These are phyloP conservation scores for Eumerus sabulonum DNA, from an alignment of 2,888 invertebrate genomes.

Conservation along the genomic window DNA sequence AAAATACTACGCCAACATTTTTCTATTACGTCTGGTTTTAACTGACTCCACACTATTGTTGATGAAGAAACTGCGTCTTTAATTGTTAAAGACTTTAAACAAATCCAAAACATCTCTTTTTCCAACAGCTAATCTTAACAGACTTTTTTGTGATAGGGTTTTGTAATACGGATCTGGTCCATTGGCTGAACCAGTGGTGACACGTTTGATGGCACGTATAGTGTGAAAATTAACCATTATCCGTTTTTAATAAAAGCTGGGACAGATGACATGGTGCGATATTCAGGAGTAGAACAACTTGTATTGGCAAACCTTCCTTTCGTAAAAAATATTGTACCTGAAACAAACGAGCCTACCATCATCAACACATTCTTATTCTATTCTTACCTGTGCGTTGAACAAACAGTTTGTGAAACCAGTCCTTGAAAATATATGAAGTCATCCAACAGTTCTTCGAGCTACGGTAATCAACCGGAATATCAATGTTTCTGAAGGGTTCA, in stretches of 20 bases:
- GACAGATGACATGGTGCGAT: slow-evolving; percentile 21
- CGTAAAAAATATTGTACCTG: slow-evolving; percentile 21
- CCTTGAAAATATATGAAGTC: slow-evolving; percentile 27
- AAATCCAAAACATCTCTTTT: slow-evolving; percentile 23
- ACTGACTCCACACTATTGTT: slow-evolving; percentile 26
- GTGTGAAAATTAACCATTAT: slow-evolving; percentile 13
- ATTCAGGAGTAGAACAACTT: background rate
- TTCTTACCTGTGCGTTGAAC: background rate
- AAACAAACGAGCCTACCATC: slow-evolving; percentile 8
- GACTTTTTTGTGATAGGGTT: slow-evolving; percentile 12
- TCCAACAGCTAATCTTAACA: slow-evolving; percentile 13
- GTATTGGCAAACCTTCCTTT: slow-evolving; percentile 1
- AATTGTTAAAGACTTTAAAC: slow-evolving; percentile 21
- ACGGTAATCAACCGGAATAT: slow-evolving; percentile 22
- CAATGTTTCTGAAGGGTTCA: slow-evolving; percentile 25
- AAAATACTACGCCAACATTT: no score
- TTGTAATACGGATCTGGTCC: slow-evolving; percentile 16
- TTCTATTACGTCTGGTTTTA: no score
- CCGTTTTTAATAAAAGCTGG: slow-evolving; percentile 15
- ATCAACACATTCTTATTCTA: background rate
- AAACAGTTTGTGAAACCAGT: slow-evolving; percentile 15
- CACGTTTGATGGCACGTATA: slow-evolving; percentile 14
- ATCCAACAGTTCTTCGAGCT: slow-evolving; percentile 21
- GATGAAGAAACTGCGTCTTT: slow-evolving; percentile 25
- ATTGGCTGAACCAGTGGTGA: slow-evolving; percentile 16